These are phyloP conservation scores for Margaritifera margaritifera DNA, from an alignment of 2,888 invertebrate genomes.

Conservation along the genomic window DNA sequence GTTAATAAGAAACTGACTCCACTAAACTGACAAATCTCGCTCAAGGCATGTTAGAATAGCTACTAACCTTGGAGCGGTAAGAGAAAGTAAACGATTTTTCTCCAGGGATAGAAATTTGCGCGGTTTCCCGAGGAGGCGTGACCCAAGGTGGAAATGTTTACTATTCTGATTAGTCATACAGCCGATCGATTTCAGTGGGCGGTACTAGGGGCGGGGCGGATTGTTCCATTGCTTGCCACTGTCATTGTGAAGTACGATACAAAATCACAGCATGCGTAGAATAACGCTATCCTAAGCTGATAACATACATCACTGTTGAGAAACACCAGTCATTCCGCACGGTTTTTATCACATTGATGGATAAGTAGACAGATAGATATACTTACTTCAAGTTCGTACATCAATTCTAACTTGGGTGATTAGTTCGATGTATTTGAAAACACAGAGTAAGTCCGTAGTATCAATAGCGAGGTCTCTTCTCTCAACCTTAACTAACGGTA, in stretches of 20 bases:
- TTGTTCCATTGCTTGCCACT: conserved; percentile 17
- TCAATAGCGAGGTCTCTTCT: too few species aligned
- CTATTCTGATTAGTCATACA: conserved; percentile 8
- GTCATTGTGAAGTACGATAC: conserved; percentile 20
- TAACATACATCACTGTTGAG: conserved; percentile 36
- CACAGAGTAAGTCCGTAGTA: too few species aligned
- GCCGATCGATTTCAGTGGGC: conserved; percentile 36
- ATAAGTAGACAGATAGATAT: conserved; percentile 17
- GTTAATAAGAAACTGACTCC: too few species aligned
- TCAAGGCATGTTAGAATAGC: too few species aligned
- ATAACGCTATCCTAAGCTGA: conserved; percentile 24
- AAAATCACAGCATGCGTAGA: conserved; percentile 33
- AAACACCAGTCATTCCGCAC: conserved; percentile 25
- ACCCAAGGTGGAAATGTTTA: conserved; percentile 12
- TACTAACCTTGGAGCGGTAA: too few species aligned
- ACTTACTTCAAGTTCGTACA: conserved; percentile 2
- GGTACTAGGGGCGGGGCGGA: conserved; percentile 37
- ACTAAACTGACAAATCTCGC: too few species aligned
- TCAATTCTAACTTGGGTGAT: too few species aligned
- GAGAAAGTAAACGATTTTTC: too few species aligned
- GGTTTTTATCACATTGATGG: conserved; percentile 30
- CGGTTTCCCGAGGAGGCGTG: conserved; percentile 4
- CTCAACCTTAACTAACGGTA: too few species aligned
- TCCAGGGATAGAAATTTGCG: too few species aligned
- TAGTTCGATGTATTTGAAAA: too few species aligned